Base-by-base conservation (phyloP, 2,797 vertebrate species). In the Neosilurus mollespiculum region DNA sequence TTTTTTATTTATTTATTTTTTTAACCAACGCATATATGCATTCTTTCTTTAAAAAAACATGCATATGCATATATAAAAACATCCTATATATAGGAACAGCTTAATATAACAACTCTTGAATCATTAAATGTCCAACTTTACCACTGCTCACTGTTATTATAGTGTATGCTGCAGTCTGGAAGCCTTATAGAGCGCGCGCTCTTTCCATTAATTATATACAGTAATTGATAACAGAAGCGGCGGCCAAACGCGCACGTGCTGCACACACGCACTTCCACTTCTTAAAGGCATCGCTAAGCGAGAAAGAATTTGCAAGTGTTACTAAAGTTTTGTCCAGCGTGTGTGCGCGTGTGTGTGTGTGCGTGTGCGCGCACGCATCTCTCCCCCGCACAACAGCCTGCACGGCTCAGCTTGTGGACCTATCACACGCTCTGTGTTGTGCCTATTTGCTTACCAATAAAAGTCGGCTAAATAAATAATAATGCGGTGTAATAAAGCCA, bases 171-270 rank as follows among this genome's bases (percentile, higher is more conserved):
- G 85, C 85, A 89, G 86, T 78, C 87, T 78, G 59, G 49, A 61
- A 26, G 54, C 79, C 1, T 69, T 59, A 43, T 24, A 70, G 20
- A 71, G 80, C 83, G 56, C 62, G 88, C 87, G 77, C 84, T 64
- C 62, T 89, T 84, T 84, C 83, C 81, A 78, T 90, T 88, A 88
- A 90, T 92, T 91, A 87, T 87, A 59, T 87, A 87, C 26, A 6
- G 81, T 87, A 91, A 90, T 89, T 90, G 86, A 81, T 85, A 89
- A 73, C 90, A 91, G 88, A 87, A 11, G 62, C 84, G 49, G n/a
- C 81, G 73, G 80, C 89, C 90, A 89, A 89, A 90, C 37, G 67
- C 76, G 67, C 81, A 81, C 82, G 80, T 82, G 88, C 86, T 89
- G 88, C 87, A 79, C 88, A 87, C 64, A 69, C 71, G 64, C 70